Evolutionary conservation across 2,888 invertebrate genomes (phyloP).

Genomic region (Troglohyphantes excavatus): DNA sequence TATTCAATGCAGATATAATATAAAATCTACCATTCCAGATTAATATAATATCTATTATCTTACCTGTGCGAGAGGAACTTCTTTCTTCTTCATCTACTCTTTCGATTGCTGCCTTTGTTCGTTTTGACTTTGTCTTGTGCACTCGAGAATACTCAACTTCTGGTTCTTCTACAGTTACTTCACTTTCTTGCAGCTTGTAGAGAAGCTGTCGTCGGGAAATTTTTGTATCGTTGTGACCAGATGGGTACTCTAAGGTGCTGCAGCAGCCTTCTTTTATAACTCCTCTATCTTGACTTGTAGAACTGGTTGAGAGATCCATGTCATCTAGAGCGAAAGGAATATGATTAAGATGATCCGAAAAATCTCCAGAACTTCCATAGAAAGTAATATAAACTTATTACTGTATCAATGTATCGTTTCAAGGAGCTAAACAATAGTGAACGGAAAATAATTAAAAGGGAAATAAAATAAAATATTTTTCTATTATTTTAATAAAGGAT

Average conservation of each 20-base stretch:
- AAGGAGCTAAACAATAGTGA: too few species aligned
- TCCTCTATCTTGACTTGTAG: background rate
- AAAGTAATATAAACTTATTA: too few species aligned
- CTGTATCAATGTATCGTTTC: too few species aligned
- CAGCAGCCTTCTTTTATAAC: constrained; percentile 22
- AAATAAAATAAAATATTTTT: too few species aligned
- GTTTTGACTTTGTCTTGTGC: constrained; percentile 7
- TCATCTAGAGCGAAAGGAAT: constrained; percentile 22
- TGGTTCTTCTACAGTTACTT: background rate
- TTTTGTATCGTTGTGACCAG: constrained; percentile 40
- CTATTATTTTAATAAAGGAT: too few species aligned
- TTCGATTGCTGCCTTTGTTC: background rate
- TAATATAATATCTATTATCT: too few species aligned
- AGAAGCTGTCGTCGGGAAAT: constrained; percentile 68
- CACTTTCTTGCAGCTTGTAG: constrained; percentile 61
- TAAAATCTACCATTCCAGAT: too few species aligned
- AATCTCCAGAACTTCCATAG: too few species aligned
- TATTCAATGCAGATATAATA: too few species aligned
- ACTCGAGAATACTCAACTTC: background rate
- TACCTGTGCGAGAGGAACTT: constrained; percentile 59
- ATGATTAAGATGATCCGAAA: too few species aligned
- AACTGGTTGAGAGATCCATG: background rate
- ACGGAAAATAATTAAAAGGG: too few species aligned
- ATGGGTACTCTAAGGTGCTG: constrained; percentile 34
- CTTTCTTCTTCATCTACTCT: constrained; percentile 13